These are phyloP conservation scores for Iselma pallidipennis DNA, from an alignment of 2,888 invertebrate species.

Conservation along the genomic window DNA sequence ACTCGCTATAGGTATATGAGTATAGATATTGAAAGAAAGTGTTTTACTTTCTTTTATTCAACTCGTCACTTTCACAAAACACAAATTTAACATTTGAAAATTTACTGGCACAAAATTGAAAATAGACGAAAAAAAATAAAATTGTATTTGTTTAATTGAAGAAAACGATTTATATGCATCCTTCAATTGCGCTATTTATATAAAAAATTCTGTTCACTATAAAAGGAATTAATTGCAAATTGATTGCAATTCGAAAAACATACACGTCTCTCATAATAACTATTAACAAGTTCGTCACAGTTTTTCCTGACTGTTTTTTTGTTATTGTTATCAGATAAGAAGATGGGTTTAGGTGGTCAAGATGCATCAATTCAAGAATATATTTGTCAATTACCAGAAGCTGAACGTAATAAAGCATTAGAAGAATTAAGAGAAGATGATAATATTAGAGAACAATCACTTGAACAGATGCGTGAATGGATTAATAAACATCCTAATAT, in stretches of 20 bases:
- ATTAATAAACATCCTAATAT: slow-evolving; percentile 82
- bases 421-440: slow-evolving; percentile 82
- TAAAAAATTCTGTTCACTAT: no score
- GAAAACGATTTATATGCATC: no score
- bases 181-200: no score
- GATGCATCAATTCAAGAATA: slow-evolving; percentile 45
- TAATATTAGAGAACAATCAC: slow-evolving; percentile 70
- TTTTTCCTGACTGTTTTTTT: no score
- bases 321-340: slow-evolving; percentile 17
- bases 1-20: no score
- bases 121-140: no score
- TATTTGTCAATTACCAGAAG: slow-evolving; percentile 58
- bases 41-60: slow-evolving; percentile 45
- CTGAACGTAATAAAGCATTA: slow-evolving; percentile 65
- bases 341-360: slow-evolving; percentile 55
- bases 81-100: slow-evolving; percentile 24
- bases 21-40: slow-evolving; percentile 42
- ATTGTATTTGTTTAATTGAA: no score
- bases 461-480: slow-evolving; percentile 81
- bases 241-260: no score
- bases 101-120: neutral
- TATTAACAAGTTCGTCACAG: no score
- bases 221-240: neutral
- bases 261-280: no score
- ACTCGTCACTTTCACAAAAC: slow-evolving; percentile 41